A percentile compares a stretch with the other conserved stretches of the same genome.
phyloP scores from a whole-genome alignment of 2,797 vertebrate species.

The Pipistrellus kuhlii region DNA sequence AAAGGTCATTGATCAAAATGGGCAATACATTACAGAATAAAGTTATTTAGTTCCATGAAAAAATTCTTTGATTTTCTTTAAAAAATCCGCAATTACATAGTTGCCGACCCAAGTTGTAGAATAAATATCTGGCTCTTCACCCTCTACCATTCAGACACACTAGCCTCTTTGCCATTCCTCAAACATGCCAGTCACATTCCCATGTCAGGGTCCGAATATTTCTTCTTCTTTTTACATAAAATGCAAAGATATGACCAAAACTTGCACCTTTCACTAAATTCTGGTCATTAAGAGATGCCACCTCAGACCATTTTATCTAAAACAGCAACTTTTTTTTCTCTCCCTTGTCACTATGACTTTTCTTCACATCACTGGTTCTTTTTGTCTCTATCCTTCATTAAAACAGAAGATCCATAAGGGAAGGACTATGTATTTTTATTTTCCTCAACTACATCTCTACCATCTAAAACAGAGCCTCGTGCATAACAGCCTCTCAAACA shows the following conservation, averaged over 20 bases:
- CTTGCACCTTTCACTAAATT: not conserved
- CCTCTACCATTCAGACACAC: not conserved
- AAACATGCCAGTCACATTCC: not conserved
- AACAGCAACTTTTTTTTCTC: not conserved
- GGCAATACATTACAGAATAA: no score
- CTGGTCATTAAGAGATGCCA: not conserved
- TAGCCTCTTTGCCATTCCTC: not conserved
- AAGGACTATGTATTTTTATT: no score
- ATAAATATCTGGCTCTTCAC: not conserved
- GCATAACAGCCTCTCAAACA: not conserved
- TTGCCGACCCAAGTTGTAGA: no score
- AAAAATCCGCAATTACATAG: no score
- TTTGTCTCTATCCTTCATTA: not conserved
- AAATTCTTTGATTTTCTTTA: no score
- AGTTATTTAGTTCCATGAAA: no score
- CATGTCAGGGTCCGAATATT: not conserved
- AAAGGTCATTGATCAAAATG: no score
- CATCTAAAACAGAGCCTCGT: not conserved
- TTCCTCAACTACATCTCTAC: not conserved
- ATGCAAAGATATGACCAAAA: not conserved
- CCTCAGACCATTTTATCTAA: not conserved
- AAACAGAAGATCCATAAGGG: not conserved
- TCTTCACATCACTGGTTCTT: not conserved
- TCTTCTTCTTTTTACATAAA: not conserved
- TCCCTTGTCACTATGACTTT: not conserved